Evolutionary conservation across 64 coral and sea anemone genomes (phyloP).

Genomic region (Anthopleura sola): DNA sequence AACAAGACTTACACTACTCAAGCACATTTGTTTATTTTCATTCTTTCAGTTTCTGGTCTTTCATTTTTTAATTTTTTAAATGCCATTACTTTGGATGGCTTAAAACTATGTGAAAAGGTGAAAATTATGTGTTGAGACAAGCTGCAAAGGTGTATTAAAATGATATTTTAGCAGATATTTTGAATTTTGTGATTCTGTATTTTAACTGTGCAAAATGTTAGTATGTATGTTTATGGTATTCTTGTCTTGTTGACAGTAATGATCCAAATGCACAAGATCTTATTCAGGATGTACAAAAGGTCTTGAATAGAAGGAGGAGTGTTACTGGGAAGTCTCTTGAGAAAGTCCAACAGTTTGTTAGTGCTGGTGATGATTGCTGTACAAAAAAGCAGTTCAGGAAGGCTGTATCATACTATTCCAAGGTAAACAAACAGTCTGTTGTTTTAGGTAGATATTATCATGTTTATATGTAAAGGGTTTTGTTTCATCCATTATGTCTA

Average conservation of each 20-base stretch:
- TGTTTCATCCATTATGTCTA: background rate
- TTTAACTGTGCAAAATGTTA: background rate
- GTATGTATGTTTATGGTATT: background rate
- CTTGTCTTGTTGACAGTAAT: slow-evolving; percentile 21
- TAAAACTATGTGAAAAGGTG: background rate
- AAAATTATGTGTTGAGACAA: background rate
- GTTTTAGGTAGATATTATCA: background rate
- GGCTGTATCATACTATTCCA: slow-evolving; percentile 35
- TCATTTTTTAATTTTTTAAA: background rate
- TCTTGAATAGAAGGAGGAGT: slow-evolving; percentile 18
- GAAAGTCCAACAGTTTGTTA: slow-evolving; percentile 30
- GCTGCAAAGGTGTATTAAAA: background rate
- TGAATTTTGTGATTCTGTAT: background rate
- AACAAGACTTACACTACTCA: no score
- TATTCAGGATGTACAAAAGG: slow-evolving; percentile 28
- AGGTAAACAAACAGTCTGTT: slow-evolving; percentile 17
- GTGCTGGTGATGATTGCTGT: slow-evolving; percentile 27
- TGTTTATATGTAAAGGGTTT: background rate
- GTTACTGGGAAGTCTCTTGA: slow-evolving; percentile 16
- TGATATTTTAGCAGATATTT: background rate
- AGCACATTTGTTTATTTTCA: no score
- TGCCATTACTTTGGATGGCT: background rate
- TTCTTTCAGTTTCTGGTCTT: background rate
- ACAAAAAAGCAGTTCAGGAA: slow-evolving; percentile 45
- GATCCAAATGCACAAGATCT: slow-evolving; percentile 26